phyloP scores from a whole-genome alignment of 2,888 invertebrate species.

The Trypoxylon attenuatum region DNA sequence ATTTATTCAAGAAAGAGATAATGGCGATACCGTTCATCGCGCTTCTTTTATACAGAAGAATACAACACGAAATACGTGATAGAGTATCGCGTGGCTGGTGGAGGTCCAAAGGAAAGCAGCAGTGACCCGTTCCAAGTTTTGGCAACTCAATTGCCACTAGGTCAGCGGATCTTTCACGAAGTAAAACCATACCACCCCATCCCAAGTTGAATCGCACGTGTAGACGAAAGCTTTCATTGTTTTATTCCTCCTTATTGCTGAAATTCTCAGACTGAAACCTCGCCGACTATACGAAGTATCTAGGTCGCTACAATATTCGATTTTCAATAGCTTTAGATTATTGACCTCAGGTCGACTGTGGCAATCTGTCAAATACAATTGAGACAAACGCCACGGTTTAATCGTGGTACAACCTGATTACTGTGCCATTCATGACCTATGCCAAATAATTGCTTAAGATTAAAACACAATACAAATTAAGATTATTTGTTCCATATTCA shows the following conservation, averaged over 20 bases:
- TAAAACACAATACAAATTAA: constrained; percentile 19
- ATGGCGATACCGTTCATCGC: constrained; percentile 87
- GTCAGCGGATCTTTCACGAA: neutral
- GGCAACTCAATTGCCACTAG: neutral
- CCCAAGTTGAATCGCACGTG: neutral
- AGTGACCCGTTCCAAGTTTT: constrained; percentile 15
- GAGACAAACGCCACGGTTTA: neutral
- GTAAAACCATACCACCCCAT: neutral
- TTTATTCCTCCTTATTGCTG: neutral
- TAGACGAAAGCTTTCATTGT: neutral
- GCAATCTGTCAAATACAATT: constrained; percentile 20
- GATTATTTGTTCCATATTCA: constrained; percentile 31
- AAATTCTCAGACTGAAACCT: no score
- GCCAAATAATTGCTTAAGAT: constrained; percentile 28
- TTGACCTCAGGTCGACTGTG: constrained; percentile 10
- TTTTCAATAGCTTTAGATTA: constrained; percentile 2
- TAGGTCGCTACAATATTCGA: constrained; percentile 1
- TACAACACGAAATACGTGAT: constrained; percentile 79
- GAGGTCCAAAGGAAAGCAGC: constrained; percentile 40
- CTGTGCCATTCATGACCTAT: constrained; percentile 8
- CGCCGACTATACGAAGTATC: neutral
- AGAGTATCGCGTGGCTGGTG: constrained; percentile 61
- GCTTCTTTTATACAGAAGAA: constrained; percentile 85
- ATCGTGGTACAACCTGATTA: constrained; percentile 1
- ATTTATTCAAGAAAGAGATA: constrained; percentile 86